Base-by-base conservation (phyloP, 2,888 invertebrate species). In the Odontomyia ornata region DNA sequence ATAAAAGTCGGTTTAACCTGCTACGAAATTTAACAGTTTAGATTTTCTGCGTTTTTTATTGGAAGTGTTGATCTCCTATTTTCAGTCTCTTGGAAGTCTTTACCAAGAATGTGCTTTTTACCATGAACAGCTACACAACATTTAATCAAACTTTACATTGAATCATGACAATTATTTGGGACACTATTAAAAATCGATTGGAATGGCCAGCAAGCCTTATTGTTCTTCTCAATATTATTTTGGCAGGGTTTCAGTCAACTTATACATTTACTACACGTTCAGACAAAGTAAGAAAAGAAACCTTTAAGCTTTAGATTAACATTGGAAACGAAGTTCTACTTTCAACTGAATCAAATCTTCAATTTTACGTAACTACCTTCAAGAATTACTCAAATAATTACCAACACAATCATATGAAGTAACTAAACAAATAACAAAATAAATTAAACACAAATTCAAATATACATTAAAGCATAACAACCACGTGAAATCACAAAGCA, bases 401-500 rank as follows among this genome's bases (percentile, higher is more conserved):
- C 13, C 28, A n/a, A 69, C 23, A 69, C 27, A 69, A 69, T 23
- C 15, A 21, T 36, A 5, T 36, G 25, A 46, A 47, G 1, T n/a
- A 18, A 69, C 18, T 1, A 69, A 69, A 69, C 9, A 25, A 69
- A 4, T 15, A 25, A 47, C 46, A 69, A 25, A 15, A 69, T 25
- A 36, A 36, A 36, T 65, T n/a, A 65, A 60, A 4, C 15, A 9
- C 52, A 60, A 18, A 5, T 60, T 60, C 23, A 60, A 64, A 64
- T 28, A 7, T 64, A 13, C 21, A 4, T 46, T 13, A 25, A 69
- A 69, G 69, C 69, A 23, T 69, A 46, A 46, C 69, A 47, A n/a
- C 27, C 11, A 69, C 25, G 69, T 69, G 69, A 69, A 69, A 47
- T 69, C 47, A 47, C 69, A 69, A 69, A 69, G 69, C 69, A 69